Percentiles rank a stretch among this genome's conserved stretches.
Evolutionary conservation across 2,888 invertebrate genomes (phyloP).

Genomic region (Ophion costatus): DNA sequence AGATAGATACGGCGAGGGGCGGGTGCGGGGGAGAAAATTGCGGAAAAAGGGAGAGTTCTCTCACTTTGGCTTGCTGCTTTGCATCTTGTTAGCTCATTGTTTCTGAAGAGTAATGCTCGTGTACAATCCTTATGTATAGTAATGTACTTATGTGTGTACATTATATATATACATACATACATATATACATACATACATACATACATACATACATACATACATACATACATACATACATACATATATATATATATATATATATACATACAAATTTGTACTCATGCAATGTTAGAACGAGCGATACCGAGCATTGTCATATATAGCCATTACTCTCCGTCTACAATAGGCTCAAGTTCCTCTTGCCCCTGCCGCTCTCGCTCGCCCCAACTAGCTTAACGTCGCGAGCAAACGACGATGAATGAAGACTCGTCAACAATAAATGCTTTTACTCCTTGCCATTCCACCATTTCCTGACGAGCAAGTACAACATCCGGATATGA

Average conservation of each 20-base stretch:
- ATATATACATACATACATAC: neutral
- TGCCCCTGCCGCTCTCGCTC: neutral
- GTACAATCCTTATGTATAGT: slow-evolving; percentile 30
- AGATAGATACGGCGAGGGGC: slow-evolving; percentile 12
- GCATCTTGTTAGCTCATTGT: slow-evolving; percentile 66
- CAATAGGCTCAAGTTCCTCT: slow-evolving; percentile 50
- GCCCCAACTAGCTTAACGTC: slow-evolving; percentile 55
- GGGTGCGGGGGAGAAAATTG: neutral
- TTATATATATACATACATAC: slow-evolving; percentile 16
- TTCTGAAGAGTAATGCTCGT: slow-evolving; percentile 60
- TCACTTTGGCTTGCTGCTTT: slow-evolving; percentile 58
- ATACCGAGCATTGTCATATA: slow-evolving; percentile 14
- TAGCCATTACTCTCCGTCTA: slow-evolving; percentile 37
- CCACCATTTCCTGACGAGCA: neutral
- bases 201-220: neutral
- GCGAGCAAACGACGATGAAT: slow-evolving; percentile 55
- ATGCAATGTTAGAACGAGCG: neutral
- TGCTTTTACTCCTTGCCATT: slow-evolving; percentile 38
- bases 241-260: slow-evolving; percentile 4
- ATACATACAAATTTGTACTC: too few relatives aligned
- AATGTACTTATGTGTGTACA: slow-evolving; percentile 8
- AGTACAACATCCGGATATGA: neutral
- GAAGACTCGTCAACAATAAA: slow-evolving; percentile 62
- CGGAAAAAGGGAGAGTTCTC: slow-evolving; percentile 20
- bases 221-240: slow-evolving; percentile 5